Evolutionary conservation across 2,113 vertebrate species (phyloP).

Genomic region (Egretta garzetta): DNA sequence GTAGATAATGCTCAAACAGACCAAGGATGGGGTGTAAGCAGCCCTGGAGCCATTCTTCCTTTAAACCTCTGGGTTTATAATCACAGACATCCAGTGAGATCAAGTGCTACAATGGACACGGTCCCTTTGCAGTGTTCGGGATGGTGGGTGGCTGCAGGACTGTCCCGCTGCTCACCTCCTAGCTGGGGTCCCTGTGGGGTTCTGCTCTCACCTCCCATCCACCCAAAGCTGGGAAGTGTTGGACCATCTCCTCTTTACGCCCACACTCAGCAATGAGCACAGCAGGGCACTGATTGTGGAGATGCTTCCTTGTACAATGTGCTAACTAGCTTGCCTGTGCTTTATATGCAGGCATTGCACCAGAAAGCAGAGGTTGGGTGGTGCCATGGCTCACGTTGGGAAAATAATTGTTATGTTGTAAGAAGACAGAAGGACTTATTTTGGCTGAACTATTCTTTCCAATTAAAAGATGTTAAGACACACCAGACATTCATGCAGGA

Average conservation of each 20-base stretch:
- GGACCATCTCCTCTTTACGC: neutral
- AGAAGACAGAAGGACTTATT: neutral
- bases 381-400: neutral
- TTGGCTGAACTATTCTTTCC: neutral
- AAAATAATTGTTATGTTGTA: neutral
- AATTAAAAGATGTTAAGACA: neutral
- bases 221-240: accelerated
- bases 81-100: neutral
- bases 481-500: neutral
- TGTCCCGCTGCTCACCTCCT: neutral
- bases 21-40: neutral
- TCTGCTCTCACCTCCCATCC: neutral
- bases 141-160: neutral
- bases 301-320: accelerated
- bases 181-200: accelerated
- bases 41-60: neutral
- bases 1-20: neutral
- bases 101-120: neutral
- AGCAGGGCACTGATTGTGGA: accelerated
- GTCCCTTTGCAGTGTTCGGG: neutral
- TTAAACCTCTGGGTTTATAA: neutral
- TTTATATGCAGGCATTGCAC: neutral
- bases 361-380: neutral
- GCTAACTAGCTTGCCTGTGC: too few species aligned
- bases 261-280: accelerated